Evolutionary conservation across 2,797 vertebrate genomes (phyloP), one percentile per base, ranked within the genome.

Genomic region (Lutjanus campechanus): DNA sequence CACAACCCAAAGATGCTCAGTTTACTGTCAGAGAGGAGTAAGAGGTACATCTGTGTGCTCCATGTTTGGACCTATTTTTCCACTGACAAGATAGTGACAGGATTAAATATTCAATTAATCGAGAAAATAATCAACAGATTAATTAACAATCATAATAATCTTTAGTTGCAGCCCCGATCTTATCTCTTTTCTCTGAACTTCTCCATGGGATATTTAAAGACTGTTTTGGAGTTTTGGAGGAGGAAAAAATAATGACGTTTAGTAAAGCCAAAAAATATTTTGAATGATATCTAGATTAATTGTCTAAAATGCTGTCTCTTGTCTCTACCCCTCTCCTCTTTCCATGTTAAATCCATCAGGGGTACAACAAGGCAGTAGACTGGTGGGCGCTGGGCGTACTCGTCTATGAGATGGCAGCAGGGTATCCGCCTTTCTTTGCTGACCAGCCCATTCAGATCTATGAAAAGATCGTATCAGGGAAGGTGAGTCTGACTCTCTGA

Each of bases 351-450:
- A 8, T 58, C 67, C 51, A 69, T 44, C 70, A 97, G 97, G 97
- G 97, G 54, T 98, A 98, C 85, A 98, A 98, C 91, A 97, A 98
- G 83, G 97, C 97, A 0, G 97, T 98, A 82, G 97, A 97, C 92
- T 98, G 97, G 97, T 98, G 97, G 97, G 97, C 97, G 5, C 91
- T 97, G 69, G 97, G 97, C 0, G 97, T 97, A 41, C 95, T 98
- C 36, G 96, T 98, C 87, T 97, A 97, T 86, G 98, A 99, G 96
- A 99, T 99, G 98, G 98, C 97, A 67, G 98, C 98, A 73, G 98
- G 98, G 71, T 98, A 98, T 88, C 97, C 97, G 0, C 97, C 97
- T 1, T 98, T 98, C 90, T 98, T 98, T 77, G 97, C 97, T 0
- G 97, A 98, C 92, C 97, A 98, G 93, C 97, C 97, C 64, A 98